Percentiles rank a stretch among this genome's conserved stretches.
Evolutionary conservation across 2,113 vertebrate genomes (phyloP).

Genomic region (Poicephalus gulielmi): DNA sequence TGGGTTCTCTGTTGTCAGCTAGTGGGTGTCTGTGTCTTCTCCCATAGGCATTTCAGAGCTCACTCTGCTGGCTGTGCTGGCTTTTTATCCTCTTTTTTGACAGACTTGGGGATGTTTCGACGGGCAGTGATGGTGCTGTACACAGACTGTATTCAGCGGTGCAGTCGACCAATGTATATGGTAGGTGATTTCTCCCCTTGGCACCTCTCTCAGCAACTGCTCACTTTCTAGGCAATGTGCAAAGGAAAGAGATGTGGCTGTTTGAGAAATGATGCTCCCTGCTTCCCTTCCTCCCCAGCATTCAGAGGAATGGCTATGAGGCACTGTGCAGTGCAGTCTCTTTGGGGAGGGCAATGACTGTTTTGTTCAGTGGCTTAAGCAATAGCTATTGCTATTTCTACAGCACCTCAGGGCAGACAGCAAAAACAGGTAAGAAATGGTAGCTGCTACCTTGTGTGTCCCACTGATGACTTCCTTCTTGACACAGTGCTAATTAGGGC

Average conservation of each 20-base stretch:
- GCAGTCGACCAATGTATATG: constrained; percentile 81
- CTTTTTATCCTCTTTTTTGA: not conserved
- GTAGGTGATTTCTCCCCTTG: constrained; percentile 49
- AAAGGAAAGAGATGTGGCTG: not conserved
- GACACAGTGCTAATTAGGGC: not conserved
- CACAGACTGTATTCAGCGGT: constrained; percentile 79
- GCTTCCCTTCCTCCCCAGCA: not conserved
- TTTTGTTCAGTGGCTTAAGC: not conserved
- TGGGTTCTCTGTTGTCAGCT: not conserved
- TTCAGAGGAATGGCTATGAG: not conserved
- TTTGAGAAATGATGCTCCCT: not conserved
- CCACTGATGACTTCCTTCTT: not conserved
- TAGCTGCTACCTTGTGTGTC: not conserved
- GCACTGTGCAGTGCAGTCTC: not conserved
- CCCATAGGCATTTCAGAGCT: not conserved
- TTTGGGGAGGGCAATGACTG: not conserved
- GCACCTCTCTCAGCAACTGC: not conserved
- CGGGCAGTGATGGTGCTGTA: constrained; percentile 76
- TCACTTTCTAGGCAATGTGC: not conserved
- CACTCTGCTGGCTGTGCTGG: not conserved
- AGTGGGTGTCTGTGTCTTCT: not conserved
- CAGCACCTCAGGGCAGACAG: not conserved
- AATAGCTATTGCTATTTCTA: not conserved
- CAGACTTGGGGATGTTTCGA: constrained; percentile 78
- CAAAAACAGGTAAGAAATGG: not conserved